A percentile compares a stretch with the other conserved stretches of the same genome.
These are phyloP conservation scores for Syritta pipiens DNA, from an alignment of 2,888 invertebrate genomes.

Conservation along the genomic window DNA sequence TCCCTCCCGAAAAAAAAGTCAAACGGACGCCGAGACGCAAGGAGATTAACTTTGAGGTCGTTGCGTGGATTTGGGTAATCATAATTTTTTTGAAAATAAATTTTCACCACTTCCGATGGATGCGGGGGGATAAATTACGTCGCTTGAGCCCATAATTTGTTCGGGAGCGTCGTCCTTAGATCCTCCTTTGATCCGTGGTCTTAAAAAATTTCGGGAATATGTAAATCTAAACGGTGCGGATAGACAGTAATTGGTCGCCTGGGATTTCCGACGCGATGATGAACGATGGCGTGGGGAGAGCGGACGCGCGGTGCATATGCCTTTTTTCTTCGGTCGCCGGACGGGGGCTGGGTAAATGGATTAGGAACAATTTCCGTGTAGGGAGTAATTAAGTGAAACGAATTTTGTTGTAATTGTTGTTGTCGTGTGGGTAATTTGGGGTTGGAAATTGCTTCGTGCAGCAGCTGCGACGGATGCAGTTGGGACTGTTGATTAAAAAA, in stretches of 20 bases:
- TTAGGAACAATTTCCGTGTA: slow-evolving; percentile 31
- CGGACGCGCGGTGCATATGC: slow-evolving; percentile 24
- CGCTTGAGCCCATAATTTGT: no score
- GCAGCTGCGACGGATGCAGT: no score
- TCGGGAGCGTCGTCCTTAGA: not conserved
- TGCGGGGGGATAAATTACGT: not conserved
- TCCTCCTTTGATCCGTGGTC: slow-evolving; percentile 28
- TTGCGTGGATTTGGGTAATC: slow-evolving; percentile 33
- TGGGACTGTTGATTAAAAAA: no score
- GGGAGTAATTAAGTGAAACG: slow-evolving; percentile 46
- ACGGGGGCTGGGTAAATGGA: slow-evolving; percentile 16
- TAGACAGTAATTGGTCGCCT: slow-evolving; percentile 48
- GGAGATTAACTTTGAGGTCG: slow-evolving; percentile 7
- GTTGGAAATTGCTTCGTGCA: not conserved
- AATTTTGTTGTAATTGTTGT: slow-evolving; percentile 43
- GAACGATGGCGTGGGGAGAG: not conserved
- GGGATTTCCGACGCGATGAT: slow-evolving; percentile 14
- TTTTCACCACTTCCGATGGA: slow-evolving; percentile 4
- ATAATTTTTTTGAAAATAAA: slow-evolving; percentile 26
- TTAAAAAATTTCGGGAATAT: slow-evolving; percentile 10
- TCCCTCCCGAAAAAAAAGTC: not conserved
- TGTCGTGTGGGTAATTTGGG: slow-evolving; percentile 9
- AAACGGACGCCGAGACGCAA: not conserved
- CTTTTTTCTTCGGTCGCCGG: not conserved
- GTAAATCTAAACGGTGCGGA: slow-evolving; percentile 29